Base-by-base conservation (phyloP, 2,113 vertebrate species). In the Chionis minor region DNA sequence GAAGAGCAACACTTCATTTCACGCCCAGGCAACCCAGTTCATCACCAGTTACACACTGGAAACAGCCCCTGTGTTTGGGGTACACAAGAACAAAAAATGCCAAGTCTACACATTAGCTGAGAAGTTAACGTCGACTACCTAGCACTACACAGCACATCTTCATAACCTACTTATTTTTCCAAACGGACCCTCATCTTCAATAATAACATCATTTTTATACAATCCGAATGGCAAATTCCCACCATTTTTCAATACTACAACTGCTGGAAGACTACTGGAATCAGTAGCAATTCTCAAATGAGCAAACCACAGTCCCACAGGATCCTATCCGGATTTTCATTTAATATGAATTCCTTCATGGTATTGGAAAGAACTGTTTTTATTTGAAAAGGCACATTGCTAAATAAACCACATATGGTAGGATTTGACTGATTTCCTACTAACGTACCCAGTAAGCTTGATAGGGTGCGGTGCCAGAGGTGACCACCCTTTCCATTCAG, bases 401-500 rank as follows among this genome's bases (percentile, higher is more conserved):
- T 78, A 67, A 86, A 81, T 52, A 88, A 87, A 80, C 33, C 73
- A 81, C 56, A 49, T 28, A 33, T 0, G 35, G 38, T 12, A 67
- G 66, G 62, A 88, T 22, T 22, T 51, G 59, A 38, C 14, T 19
- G 54, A 40, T 81, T 51, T 74, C 38, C 35, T 78, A 14, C 52
- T 55, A 67, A 21, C 8, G 23, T 12, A 35, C 14, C 58, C 22
- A 62, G 20, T 8, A 52, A 73, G 79, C 44, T 59, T 13, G 40
- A 40, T 35, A 75, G 0, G 19, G 42, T 22, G 24, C 24, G 40
- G 67, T 28, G 3, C 32, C 51, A 84, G 87, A 45, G 87, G 72
- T 54, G 81, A 96, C 54, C 70, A 47, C 55, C 55, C 71, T 81
- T 94, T 70, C 71, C 42, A 79, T 93, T 92, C 80, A 61, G 21